Evolutionary conservation across 2,888 invertebrate species (phyloP).

Genomic region (Acanthosepion pharaonis): DNA sequence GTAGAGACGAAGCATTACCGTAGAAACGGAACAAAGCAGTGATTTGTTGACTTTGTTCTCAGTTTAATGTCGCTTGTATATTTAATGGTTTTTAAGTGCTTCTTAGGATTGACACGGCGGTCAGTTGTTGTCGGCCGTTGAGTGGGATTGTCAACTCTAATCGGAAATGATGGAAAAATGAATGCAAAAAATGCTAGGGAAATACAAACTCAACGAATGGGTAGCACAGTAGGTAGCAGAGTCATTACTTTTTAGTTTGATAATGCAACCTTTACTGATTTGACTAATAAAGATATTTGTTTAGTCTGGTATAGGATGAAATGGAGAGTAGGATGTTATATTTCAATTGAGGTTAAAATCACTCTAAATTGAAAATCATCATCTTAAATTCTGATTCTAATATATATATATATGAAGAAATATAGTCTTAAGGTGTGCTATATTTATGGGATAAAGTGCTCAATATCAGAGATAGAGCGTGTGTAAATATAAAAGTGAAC

Average conservation of each 20-base stretch:
- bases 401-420: too few relatives aligned
- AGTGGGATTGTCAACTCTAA: not conserved
- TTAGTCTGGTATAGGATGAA: not conserved
- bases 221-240: not conserved
- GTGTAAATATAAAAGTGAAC: too few relatives aligned
- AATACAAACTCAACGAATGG: not conserved
- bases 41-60: not conserved
- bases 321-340: not conserved
- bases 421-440: too few relatives aligned
- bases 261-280: not conserved
- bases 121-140: not conserved
- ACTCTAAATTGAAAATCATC: too few relatives aligned
- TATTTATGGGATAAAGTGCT: too few relatives aligned
- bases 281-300: not conserved
- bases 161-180: not conserved
- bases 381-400: too few relatives aligned
- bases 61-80: not conserved
- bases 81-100: constrained; percentile 33
- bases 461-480: too few relatives aligned
- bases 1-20: not conserved
- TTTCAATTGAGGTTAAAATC: too few relatives aligned
- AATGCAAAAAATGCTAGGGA: not conserved
- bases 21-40: not conserved
- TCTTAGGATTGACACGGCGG: not conserved
- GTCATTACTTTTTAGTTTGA: not conserved